Percentiles rank a stretch among this genome's conserved stretches.
phyloP scores from a whole-genome alignment of 2,888 invertebrate genomes.

The Hypselothyrea guttata region DNA sequence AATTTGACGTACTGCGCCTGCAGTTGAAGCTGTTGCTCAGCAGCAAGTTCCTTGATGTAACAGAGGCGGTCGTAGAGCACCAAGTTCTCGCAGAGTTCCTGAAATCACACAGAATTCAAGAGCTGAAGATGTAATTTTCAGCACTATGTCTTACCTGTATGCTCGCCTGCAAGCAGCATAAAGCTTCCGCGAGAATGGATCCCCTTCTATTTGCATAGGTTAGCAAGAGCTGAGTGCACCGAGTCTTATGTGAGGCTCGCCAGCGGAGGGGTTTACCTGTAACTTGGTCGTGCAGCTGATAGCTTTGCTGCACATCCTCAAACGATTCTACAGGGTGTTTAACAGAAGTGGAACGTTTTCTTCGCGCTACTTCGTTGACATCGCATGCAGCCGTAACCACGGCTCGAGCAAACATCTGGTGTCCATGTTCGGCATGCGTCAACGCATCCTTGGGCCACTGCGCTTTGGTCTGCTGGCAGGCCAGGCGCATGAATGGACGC shows the following conservation, averaged over 20 bases:
- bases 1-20: constrained; percentile 84
- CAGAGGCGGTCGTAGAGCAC: constrained; percentile 84
- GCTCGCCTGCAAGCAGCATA: constrained; percentile 82
- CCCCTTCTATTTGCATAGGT: constrained; percentile 62
- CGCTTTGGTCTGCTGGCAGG: constrained; percentile 86
- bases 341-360: background rate
- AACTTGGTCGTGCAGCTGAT: constrained; percentile 54
- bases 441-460: constrained; percentile 83
- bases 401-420: constrained; percentile 85
- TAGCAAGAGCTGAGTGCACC: constrained; percentile 50
- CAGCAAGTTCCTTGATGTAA: constrained; percentile 81
- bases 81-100: constrained; percentile 85
- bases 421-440: constrained; percentile 81
- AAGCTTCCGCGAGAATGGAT: constrained; percentile 77
- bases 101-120: background rate
- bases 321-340: constrained; percentile 43
- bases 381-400: constrained; percentile 85
- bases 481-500: constrained; percentile 88
- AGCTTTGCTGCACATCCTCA: constrained; percentile 40
- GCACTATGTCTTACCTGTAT: constrained; percentile 81
- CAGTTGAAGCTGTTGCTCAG: constrained; percentile 78
- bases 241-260: constrained; percentile 50
- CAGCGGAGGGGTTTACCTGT: constrained; percentile 51
- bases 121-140: too few species aligned
- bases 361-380: constrained; percentile 65